Evolutionary conservation across 2,113 vertebrate species (phyloP).

Genomic region (Cygnus atratus): DNA sequence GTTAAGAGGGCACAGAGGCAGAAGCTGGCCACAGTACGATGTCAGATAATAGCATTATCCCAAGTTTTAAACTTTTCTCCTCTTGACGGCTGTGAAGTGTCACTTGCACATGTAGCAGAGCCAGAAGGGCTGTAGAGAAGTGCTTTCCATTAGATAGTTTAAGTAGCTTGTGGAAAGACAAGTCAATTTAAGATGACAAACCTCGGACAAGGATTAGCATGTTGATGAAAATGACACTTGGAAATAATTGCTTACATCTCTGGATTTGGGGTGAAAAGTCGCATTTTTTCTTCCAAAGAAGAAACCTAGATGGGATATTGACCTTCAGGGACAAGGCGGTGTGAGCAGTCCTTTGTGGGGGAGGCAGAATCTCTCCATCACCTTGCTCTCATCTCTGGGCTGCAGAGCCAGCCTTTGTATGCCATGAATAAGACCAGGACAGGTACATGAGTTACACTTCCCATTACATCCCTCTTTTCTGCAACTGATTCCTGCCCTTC

Average conservation of each 20-base stretch:
- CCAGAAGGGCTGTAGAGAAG: neutral
- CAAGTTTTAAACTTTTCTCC: neutral
- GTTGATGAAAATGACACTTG: neutral
- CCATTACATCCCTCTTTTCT: neutral
- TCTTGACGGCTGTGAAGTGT: neutral
- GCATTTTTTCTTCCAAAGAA: neutral
- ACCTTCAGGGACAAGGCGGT: neutral
- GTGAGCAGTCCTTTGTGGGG: neutral
- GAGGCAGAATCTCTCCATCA: neutral
- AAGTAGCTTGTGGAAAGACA: neutral
- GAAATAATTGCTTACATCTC: neutral
- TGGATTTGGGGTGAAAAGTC: neutral
- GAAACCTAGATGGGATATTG: neutral
- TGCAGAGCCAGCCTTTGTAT: neutral
- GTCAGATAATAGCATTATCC: neutral
- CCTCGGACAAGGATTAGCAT: neutral
- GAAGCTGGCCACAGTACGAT: neutral
- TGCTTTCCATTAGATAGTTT: neutral
- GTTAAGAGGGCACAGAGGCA: neutral
- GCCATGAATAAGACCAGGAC: neutral
- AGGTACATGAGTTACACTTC: neutral
- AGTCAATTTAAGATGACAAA: neutral
- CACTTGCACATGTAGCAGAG: neutral
- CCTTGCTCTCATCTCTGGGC: neutral
- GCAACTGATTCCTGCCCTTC: neutral